Evolutionary conservation across 2,113 vertebrate genomes (phyloP).

Genomic region (Cephalopholis sonnerati): DNA sequence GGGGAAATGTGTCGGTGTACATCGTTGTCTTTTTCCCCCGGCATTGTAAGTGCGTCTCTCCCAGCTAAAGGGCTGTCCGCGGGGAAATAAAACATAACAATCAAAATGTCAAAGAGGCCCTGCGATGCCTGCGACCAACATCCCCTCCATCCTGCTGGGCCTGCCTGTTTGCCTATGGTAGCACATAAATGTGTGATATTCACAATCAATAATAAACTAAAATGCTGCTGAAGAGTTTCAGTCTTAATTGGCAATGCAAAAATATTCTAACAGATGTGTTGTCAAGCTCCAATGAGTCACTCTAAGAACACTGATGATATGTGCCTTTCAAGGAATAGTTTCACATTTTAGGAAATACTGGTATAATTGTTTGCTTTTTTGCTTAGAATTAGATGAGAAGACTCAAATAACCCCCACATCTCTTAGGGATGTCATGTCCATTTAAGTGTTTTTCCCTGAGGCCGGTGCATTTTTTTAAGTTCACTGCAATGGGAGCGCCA

Average conservation of each 20-base stretch:
- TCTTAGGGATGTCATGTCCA: too few species aligned
- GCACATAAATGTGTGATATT: conserved; percentile 7
- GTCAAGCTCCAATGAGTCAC: neutral
- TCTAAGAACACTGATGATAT: neutral
- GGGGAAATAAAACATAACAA: conserved; percentile 44
- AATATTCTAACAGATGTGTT: neutral
- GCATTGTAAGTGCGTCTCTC: neutral
- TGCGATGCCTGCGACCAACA: conserved; percentile 37
- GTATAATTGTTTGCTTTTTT: neutral
- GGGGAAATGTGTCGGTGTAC: neutral
- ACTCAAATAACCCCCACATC: neutral
- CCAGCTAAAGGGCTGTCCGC: neutral
- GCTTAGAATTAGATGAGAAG: neutral
- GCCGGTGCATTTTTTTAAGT: too few species aligned
- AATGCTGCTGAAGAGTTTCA: neutral
- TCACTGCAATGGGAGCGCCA: too few species aligned
- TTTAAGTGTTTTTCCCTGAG: too few species aligned
- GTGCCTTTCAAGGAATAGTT: neutral
- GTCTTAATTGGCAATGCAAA: neutral
- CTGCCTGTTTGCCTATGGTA: conserved; percentile 8
- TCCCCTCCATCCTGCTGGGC: conserved; percentile 19
- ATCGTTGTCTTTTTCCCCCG: neutral
- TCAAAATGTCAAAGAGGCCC: conserved; percentile 57
- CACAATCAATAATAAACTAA: neutral
- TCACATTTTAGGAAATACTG: neutral